Evolutionary conservation across 1,140 invertebrate species (phyloP), one percentile per base, ranked within the genome.

Genomic region (Cherax quadricarinatus): DNA sequence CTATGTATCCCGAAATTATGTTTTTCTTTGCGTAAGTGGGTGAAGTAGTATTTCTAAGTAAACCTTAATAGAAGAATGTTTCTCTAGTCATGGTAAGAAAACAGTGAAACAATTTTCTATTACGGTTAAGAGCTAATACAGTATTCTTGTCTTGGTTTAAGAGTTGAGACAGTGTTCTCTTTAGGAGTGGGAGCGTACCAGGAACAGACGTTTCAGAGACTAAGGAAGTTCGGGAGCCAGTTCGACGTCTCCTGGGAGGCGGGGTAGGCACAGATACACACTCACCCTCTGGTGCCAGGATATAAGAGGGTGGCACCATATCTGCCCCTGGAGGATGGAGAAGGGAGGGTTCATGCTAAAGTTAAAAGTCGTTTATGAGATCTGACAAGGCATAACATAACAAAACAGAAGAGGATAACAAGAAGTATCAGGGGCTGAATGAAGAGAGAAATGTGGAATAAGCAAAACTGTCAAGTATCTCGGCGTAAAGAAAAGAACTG

Each of bases 221-320:
- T 24, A 73, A 51, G 60, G 91, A 92, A 18, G 86, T 21, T 18
- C 91, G 51, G 9, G 86, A 84, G 60, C 81, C 86, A 73, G 91
- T 14, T 4, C 79, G 85, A 18, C 78, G 85, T 51, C 86, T 81
- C 53, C 91, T 92, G 49, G 86, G 85, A 1, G 91, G 91, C 62
- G 91, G 85, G 53, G 86, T 81, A 57, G 89, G 89, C 49, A 18
- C 24, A 10, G 24, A 16, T 7, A 57, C 89, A 24, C 18, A 51
- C 41, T 48, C 48, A 51, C 79, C 48, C 79, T 53, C 79, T 21
- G 79, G 21, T n/a, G n/a, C 70, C 70, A 75, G 24, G 24, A n/a
- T 30, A 30, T 9, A 24, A n/a, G 5, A 75, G 70, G 24, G 70
- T 12, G 70, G 70, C 62, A 66, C 3, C 7, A 4, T 30, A 7